Evolutionary conservation across 2,888 invertebrate species (phyloP).

Genomic region (Leucoptera coffeella): DNA sequence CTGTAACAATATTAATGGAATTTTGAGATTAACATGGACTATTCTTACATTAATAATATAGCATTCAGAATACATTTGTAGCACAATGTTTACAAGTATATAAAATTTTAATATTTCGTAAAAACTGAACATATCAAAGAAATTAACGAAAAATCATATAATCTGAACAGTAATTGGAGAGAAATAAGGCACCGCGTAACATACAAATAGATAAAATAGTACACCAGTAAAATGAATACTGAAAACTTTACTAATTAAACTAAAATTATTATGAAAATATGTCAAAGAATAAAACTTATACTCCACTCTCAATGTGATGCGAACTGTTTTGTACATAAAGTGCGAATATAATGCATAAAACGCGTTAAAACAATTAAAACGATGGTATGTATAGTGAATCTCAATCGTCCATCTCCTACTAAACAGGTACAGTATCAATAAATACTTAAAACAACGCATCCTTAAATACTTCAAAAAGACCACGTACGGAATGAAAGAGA

Average conservation of each 20-base stretch:
- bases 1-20: no score
- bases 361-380: no score
- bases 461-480: conserved; percentile 14
- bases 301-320: conserved; percentile 16
- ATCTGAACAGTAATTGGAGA: conserved; percentile 10
- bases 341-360: no score
- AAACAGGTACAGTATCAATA: conserved; percentile 28
- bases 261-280: conserved; percentile 11
- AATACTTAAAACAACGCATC: conserved; percentile 8
- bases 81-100: no score
- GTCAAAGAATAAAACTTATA: conserved; percentile 1
- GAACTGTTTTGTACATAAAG: conserved; percentile 4
- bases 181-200: conserved; percentile 44
- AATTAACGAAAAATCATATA: conserved; percentile 18
- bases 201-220: conserved; percentile 18
- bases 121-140: no score
- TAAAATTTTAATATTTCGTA: no score
- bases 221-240: conserved; percentile 35
- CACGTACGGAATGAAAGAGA: conserved; percentile 44
- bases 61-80: no score
- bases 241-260: conserved; percentile 16
- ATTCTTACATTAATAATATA: no score
- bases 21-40: conserved; percentile 13
- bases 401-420: conserved; percentile 13
- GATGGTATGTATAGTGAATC: no score